Evolutionary conservation across 2,113 vertebrate species (phyloP), one percentile per base, ranked within the genome.

Genomic region (Isichthys henryi): DNA sequence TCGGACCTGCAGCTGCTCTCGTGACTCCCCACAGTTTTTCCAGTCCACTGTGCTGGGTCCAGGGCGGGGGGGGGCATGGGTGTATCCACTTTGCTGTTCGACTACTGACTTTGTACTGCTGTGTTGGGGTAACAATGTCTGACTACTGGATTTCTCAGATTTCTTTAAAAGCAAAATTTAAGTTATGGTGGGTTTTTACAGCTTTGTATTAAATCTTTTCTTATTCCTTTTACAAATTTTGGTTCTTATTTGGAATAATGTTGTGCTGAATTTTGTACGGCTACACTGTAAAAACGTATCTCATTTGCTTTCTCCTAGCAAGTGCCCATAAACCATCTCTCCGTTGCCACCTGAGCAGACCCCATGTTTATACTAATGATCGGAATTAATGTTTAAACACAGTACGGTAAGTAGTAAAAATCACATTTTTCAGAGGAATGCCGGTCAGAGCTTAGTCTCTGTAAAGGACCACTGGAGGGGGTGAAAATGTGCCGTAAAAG

Each of bases 161-260:
- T 96, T 95, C 94, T 95, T 94, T 93, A 91, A 90, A 92, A 83
- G 84, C 90, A 48, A n/a, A 52, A 53, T 53, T n/a, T 89, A 11
- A 70, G 10, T 49, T 89, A 82, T 56, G 90, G 48, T 88, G 88
- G 77, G 90, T 94, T 94, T 94, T 91, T 92, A 94, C 93, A 92
- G 92, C 91, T 91, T 95, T 95, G 92, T 93, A 96, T 94, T 95
- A 96, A 96, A 96, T 87, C 88, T 91, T 92, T 43, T 86, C 13
- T 74, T 77, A 6, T 86, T 45, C 80, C 90, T 88, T 62, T 7
- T 46, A 83, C 89, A 70, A 89, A 66, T 89, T 89, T 39, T 91
- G 90, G 3, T 11, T 52, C 77, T 17, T n/a, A 39, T 82, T 84
- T n/a, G 23, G 31, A 31, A 53, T 31, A 77, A 62, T 43, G 45